Percentiles rank a stretch among this genome's conserved stretches.
These are phyloP conservation scores for Calcarius lapponicus DNA, from an alignment of 2,797 vertebrate genomes.

Conservation along the genomic window DNA sequence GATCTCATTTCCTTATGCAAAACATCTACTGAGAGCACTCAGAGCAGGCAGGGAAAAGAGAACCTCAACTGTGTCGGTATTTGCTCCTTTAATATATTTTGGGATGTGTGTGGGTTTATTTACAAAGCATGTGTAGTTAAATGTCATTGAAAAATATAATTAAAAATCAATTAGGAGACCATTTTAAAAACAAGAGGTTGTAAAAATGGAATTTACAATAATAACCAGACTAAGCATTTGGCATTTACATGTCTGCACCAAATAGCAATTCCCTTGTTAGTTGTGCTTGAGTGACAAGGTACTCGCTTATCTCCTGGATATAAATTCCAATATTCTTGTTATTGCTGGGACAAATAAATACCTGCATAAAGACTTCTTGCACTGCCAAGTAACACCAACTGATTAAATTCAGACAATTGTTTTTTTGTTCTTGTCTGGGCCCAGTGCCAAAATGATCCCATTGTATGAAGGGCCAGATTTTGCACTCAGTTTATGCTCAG, in stretches of 20 bases:
- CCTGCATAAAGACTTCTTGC: conserved; percentile 36
- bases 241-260: conserved; percentile 40
- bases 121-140: conserved; percentile 18
- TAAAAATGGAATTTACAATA: conserved; percentile 57
- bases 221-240: conserved; percentile 44
- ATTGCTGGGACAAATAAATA: conserved; percentile 52
- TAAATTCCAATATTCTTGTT: conserved; percentile 48
- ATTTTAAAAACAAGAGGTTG: conserved; percentile 41
- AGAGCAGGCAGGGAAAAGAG: neutral
- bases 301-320: conserved; percentile 30
- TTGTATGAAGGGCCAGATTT: neutral
- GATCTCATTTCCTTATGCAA: neutral
- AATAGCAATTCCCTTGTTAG: conserved; percentile 39
- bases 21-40: neutral
- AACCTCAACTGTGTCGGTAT: neutral
- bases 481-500: neutral
- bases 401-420: conserved; percentile 23
- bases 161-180: conserved; percentile 61
- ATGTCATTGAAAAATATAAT: conserved; percentile 49
- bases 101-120: neutral
- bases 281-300: conserved; percentile 54
- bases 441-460: neutral
- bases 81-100: conserved; percentile 13
- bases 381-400: conserved; percentile 29
- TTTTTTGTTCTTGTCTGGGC: conserved; percentile 32